phyloP scores from a whole-genome alignment of 2,888 invertebrate species.

The Pterostichus madidus region DNA sequence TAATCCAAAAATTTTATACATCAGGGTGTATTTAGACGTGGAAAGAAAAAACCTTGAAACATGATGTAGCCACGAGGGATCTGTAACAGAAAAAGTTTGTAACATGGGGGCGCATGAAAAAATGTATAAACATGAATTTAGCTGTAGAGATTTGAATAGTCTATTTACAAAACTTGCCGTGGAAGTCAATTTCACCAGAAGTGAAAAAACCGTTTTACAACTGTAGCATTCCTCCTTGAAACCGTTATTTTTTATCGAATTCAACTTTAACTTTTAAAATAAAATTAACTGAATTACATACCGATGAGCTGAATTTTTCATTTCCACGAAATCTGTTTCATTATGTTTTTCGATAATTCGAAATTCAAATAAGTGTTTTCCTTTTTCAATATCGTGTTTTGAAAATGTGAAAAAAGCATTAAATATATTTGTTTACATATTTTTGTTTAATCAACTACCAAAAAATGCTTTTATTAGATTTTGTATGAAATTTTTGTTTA shows the following conservation, averaged over 20 bases:
- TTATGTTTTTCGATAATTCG: not conserved
- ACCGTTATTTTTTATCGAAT: slow-evolving; percentile 39
- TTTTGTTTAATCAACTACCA: not conserved
- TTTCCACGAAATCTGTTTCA: not conserved
- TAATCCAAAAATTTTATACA: slow-evolving; percentile 33
- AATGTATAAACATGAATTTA: slow-evolving; percentile 57
- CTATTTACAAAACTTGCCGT: slow-evolving; percentile 52
- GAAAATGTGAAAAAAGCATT: too few relatives aligned
- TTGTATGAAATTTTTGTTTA: not conserved
- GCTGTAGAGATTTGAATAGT: slow-evolving; percentile 55
- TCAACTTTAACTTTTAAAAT: slow-evolving; percentile 49
- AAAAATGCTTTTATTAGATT: slow-evolving; percentile 2
- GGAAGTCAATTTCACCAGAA: slow-evolving; percentile 55
- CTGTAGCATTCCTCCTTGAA: not conserved
- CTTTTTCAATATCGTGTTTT: not conserved
- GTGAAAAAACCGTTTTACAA: slow-evolving; percentile 51
- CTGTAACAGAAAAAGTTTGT: slow-evolving; percentile 51
- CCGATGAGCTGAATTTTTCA: slow-evolving; percentile 6
- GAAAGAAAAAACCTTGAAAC: slow-evolving; percentile 40
- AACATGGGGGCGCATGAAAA: slow-evolving; percentile 38
- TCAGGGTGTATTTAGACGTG: slow-evolving; percentile 37
- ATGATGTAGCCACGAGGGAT: slow-evolving; percentile 46
- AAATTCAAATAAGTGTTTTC: not conserved
- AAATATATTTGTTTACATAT: not conserved
- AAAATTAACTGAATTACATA: slow-evolving; percentile 19